Percentiles rank a stretch among this genome's conserved stretches.
Conservation (phyloP, 2,888 invertebrate species). For the Brachyptera putata region DNA sequence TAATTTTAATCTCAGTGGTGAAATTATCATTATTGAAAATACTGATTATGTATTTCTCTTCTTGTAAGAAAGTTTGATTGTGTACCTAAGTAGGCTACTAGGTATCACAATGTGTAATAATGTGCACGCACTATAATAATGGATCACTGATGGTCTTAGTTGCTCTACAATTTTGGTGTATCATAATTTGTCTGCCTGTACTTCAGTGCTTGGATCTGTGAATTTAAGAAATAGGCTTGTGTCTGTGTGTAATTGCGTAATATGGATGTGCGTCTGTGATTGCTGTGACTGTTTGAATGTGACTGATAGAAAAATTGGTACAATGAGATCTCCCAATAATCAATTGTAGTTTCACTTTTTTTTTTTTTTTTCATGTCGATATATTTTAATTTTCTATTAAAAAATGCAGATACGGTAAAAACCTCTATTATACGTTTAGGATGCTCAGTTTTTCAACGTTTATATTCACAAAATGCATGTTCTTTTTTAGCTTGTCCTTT, state of each 20-base stretch:
- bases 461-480: not conserved
- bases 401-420: not conserved
- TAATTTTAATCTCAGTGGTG: no score
- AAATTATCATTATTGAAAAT: no score
- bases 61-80: no score
- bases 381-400: constrained; percentile 8
- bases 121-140: not conserved
- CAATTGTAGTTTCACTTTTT: constrained; percentile 8
- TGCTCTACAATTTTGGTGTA: not conserved
- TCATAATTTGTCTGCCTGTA: not conserved
- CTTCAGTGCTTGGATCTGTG: not conserved
- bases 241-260: not conserved
- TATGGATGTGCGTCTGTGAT: constrained; percentile 11
- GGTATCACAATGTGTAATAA: not conserved
- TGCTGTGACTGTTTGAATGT: constrained; percentile 18
- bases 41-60: no score
- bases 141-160: not conserved
- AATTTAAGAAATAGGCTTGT: not conserved
- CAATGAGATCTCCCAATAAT: not conserved
- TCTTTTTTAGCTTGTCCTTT: constrained; percentile 1
- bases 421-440: not conserved
- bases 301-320: not conserved
- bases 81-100: no score
- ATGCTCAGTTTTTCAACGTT: not conserved
- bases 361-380: not conserved